phyloP scores from a whole-genome alignment of 2,797 vertebrate genomes.

The Tokudaia tokunoshimensis region DNA sequence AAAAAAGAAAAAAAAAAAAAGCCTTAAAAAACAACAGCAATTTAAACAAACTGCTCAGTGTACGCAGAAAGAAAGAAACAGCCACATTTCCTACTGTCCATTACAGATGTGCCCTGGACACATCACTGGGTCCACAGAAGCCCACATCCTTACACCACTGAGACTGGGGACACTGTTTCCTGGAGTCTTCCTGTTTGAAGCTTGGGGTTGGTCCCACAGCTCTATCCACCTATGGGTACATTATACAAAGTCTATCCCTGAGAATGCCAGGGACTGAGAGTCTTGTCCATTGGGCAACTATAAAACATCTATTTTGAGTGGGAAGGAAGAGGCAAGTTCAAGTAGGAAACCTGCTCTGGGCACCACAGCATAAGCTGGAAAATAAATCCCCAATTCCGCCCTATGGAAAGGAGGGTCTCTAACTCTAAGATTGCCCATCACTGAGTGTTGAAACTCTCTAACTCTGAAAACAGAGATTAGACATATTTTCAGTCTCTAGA shows the following conservation, averaged over 20 bases:
- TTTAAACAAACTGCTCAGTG: background rate
- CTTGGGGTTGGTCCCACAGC: background rate
- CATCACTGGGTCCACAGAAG: background rate
- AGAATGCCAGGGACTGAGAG: background rate
- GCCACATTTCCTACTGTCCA: background rate
- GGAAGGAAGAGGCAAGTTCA: background rate
- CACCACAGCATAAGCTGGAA: background rate
- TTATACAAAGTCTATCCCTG: background rate
- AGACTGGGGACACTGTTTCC: background rate
- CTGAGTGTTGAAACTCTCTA: background rate
- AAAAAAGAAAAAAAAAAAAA: no score
- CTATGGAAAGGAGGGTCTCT: background rate
- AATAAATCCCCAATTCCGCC: background rate
- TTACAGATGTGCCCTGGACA: background rate
- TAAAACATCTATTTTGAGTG: background rate
- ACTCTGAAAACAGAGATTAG: background rate
- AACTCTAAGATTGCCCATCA: background rate
- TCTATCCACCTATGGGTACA: background rate
- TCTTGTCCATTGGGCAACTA: background rate
- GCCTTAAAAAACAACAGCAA: background rate
- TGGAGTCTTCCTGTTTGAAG: background rate
- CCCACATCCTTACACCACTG: background rate
- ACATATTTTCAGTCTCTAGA: background rate
- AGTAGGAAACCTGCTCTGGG: background rate
- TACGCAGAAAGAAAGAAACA: conserved; percentile 23